Conservation (phyloP, 2,797 vertebrate species). For the Thamnophis elegans region DNA sequence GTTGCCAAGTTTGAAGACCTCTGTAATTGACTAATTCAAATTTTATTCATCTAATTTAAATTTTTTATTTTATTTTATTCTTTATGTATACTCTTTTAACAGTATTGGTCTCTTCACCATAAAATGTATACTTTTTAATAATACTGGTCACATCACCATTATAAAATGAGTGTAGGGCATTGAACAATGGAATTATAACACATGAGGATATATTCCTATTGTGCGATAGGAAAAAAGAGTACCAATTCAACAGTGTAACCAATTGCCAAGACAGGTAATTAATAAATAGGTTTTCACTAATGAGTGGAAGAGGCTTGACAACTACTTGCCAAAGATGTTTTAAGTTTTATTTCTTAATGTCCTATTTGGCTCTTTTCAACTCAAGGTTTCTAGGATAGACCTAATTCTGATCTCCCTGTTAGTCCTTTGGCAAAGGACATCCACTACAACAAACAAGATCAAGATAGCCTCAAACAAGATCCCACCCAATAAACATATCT, state of each 20-base stretch:
- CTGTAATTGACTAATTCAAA: not conserved
- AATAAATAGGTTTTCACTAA: not conserved
- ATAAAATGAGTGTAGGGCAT: not conserved
- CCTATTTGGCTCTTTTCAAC: not conserved
- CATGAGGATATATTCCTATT: not conserved
- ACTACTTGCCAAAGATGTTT: not conserved
- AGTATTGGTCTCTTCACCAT: not conserved
- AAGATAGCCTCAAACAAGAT: not conserved
- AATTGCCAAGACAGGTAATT: not conserved
- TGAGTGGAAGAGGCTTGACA: not conserved
- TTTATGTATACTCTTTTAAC: not conserved
- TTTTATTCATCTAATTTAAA: not conserved
- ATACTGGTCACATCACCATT: not conserved
- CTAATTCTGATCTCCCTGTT: not conserved
- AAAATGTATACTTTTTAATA: not conserved
- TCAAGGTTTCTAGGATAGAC: not conserved
- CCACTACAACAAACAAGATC: not conserved
- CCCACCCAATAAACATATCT: not conserved
- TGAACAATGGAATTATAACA: not conserved
- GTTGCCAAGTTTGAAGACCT: too few species aligned
- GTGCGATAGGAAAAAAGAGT: not conserved
- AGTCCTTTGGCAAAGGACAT: not conserved
- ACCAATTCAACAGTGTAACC: not conserved
- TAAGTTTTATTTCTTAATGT: not conserved
- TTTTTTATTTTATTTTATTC: not conserved